Percentiles rank a stretch among this genome's conserved stretches.
Evolutionary conservation across 2,888 invertebrate genomes (phyloP).

Genomic region (Lasiommata megera): DNA sequence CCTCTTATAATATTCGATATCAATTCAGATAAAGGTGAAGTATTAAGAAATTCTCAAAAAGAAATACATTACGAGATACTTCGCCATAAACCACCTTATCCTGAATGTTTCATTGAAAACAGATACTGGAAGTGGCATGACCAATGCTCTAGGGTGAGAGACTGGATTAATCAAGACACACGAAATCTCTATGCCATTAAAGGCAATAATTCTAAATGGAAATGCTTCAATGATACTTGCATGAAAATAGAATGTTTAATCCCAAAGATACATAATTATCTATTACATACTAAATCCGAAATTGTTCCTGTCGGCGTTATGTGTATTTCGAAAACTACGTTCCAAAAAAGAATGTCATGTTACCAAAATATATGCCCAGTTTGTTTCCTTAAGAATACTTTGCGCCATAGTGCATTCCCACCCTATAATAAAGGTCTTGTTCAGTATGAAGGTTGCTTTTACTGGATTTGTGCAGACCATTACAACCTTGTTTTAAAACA

Average conservation of each 20-base stretch:
- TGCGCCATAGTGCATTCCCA: constrained; percentile 64
- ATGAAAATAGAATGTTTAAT: constrained; percentile 55
- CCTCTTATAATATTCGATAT: constrained; percentile 82
- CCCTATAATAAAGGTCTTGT: constrained; percentile 79
- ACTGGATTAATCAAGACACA: constrained; percentile 76
- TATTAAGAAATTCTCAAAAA: constrained; percentile 60
- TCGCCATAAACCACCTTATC: constrained; percentile 59
- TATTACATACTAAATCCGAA: constrained; percentile 64
- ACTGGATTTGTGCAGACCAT: constrained; percentile 83
- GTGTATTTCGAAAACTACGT: constrained; percentile 80
- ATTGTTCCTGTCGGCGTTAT: constrained; percentile 75
- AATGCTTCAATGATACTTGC: constrained; percentile 68
- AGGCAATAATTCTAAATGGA: constrained; percentile 79
- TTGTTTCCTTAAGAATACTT: constrained; percentile 69
- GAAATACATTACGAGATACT: constrained; percentile 56
- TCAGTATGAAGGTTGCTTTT: constrained; percentile 77
- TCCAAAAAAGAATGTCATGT: constrained; percentile 68
- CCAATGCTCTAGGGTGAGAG: constrained; percentile 51
- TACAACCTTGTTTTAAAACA: constrained; percentile 62
- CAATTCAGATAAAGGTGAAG: constrained; percentile 50
- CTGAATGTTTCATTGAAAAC: constrained; percentile 58
- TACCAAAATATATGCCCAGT: constrained; percentile 82
- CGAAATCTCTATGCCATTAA: constrained; percentile 77
- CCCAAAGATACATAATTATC: constrained; percentile 74
- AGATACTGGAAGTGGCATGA: constrained; percentile 67